Percentiles rank a stretch among this genome's conserved stretches.
phyloP scores from a whole-genome alignment of 2,888 invertebrate species.

The Drosophila putrida region DNA sequence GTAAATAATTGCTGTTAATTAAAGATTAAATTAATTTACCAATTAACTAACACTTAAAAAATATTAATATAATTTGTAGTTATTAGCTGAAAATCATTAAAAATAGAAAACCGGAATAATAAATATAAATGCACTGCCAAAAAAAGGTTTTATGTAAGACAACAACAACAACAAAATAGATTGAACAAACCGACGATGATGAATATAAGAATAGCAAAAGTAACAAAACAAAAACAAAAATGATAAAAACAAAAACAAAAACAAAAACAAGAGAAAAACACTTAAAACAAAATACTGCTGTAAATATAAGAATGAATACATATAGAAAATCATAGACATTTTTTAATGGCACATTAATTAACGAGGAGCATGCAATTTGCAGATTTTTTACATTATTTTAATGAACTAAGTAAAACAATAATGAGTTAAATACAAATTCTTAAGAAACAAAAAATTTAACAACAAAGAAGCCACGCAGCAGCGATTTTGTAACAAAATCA shows the following conservation, averaged over 20 bases:
- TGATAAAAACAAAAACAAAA: slow-evolving; percentile 25
- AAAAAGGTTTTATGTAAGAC: slow-evolving; percentile 82
- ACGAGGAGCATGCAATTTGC: slow-evolving; percentile 74
- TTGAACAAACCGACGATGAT: slow-evolving; percentile 45
- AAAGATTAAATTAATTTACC: slow-evolving; percentile 68
- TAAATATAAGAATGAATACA: slow-evolving; percentile 82
- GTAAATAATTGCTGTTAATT: slow-evolving; percentile 80
- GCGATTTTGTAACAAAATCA: slow-evolving; percentile 79
- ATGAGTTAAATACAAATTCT: slow-evolving; percentile 58
- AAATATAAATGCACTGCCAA: slow-evolving; percentile 84
- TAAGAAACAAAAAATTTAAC: slow-evolving; percentile 30
- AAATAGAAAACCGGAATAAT: slow-evolving; percentile 70
- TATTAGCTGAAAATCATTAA: slow-evolving; percentile 69
- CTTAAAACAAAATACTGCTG: slow-evolving; percentile 67
- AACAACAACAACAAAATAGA: slow-evolving; percentile 53
- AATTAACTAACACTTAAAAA: slow-evolving; percentile 41
- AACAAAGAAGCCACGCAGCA: slow-evolving; percentile 42
- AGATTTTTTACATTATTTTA: slow-evolving; percentile 79
- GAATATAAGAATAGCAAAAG: slow-evolving; percentile 41
- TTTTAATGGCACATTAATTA: slow-evolving; percentile 80
- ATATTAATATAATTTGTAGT: slow-evolving; percentile 68
- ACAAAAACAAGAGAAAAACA: slow-evolving; percentile 33
- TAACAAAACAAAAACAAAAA: slow-evolving; percentile 27
- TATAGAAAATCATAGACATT: slow-evolving; percentile 77
- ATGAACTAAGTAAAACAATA: slow-evolving; percentile 66